Percentiles rank a stretch among this genome's conserved stretches.
Conservation (phyloP, 2,888 invertebrate species). For the Sarcophaga variegata region DNA sequence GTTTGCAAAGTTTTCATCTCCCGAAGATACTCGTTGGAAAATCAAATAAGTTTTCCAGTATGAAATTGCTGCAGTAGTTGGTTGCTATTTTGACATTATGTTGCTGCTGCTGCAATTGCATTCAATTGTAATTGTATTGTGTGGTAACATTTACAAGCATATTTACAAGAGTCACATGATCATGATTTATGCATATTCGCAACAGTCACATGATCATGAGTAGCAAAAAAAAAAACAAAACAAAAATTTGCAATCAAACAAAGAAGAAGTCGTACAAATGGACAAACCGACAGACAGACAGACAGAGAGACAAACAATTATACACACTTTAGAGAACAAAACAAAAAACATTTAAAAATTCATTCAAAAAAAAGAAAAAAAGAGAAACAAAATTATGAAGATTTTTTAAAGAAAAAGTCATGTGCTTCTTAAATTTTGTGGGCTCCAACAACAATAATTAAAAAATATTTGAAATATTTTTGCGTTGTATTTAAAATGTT, state of each 20-base stretch:
- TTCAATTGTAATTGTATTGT: background rate
- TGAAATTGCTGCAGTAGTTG: background rate
- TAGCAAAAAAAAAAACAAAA: slow-evolving; percentile 24
- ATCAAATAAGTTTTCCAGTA: background rate
- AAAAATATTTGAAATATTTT: slow-evolving; percentile 16
- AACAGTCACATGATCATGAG: slow-evolving; percentile 50
- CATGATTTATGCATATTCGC: background rate
- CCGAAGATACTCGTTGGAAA: background rate
- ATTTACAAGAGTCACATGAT: slow-evolving; percentile 42
- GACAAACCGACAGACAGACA: background rate
- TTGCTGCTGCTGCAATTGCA: background rate
- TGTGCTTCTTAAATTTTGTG: slow-evolving; percentile 29
- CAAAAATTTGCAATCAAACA: background rate
- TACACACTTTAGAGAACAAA: too few species aligned
- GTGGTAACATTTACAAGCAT: slow-evolving; percentile 8
- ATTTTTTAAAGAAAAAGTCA: slow-evolving; percentile 1
- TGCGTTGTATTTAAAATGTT: slow-evolving; percentile 18
- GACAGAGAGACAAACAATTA: background rate
- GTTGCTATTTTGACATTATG: slow-evolving; percentile 24
- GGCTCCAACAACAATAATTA: background rate
- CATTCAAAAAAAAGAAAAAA: background rate
- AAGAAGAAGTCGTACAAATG: background rate
- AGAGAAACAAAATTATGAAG: background rate
- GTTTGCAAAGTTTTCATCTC: background rate
- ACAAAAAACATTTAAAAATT: background rate